phyloP scores from a whole-genome alignment of 1,140 invertebrate genomes.

The Nasonia vitripennis region DNA sequence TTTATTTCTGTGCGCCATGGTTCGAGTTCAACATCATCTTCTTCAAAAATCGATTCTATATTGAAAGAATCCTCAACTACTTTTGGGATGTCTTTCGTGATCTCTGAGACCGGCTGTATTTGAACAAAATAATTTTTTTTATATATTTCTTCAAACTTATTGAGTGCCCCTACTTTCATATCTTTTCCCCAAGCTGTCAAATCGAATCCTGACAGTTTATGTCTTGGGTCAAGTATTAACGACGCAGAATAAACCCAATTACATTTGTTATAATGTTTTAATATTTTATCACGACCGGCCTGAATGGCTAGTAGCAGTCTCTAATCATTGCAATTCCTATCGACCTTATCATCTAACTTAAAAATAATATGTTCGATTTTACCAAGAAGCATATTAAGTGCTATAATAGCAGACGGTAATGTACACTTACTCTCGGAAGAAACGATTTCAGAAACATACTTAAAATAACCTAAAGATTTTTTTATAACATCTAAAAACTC shows the following conservation, averaged over 20 bases:
- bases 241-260: conserved; percentile 51
- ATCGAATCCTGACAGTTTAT: neutral
- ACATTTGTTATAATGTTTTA: neutral
- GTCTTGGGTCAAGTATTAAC: neutral
- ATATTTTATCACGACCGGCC: neutral
- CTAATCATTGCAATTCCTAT: conserved; percentile 36
- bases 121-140: neutral
- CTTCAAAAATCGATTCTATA: neutral
- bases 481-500: neutral
- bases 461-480: neutral
- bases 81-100: neutral
- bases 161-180: neutral
- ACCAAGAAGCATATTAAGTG: conserved; percentile 14
- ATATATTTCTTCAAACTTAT: too few species aligned
- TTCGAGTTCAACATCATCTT: neutral
- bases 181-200: neutral
- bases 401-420: conserved; percentile 16
- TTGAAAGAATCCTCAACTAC: neutral
- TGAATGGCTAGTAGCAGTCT: conserved; percentile 25
- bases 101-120: neutral
- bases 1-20: neutral
- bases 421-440: neutral
- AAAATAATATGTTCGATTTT: conserved; percentile 10
- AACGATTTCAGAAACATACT: neutral
- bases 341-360: neutral